Percentiles rank a stretch among this genome's conserved stretches.
Conservation (phyloP, 2,113 vertebrate species). For the Phainopepla nitens region DNA sequence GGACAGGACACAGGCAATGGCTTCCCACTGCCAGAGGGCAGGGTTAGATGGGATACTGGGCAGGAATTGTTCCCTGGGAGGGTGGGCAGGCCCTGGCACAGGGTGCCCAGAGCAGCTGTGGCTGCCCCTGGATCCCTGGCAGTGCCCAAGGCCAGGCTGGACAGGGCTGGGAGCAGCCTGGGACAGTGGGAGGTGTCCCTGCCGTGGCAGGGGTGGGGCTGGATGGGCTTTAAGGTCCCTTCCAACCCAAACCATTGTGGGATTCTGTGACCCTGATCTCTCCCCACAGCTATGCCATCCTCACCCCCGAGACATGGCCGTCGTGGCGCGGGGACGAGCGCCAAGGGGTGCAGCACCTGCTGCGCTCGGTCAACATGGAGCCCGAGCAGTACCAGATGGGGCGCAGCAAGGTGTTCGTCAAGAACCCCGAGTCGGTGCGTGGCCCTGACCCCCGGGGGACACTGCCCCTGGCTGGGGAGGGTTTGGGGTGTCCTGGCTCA, state of each 20-base stretch:
- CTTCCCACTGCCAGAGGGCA: not conserved
- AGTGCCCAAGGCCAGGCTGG: not conserved
- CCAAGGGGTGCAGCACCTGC: constrained; percentile 89
- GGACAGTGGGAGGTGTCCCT: not conserved
- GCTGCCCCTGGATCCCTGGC: not conserved
- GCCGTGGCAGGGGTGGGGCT: fast-evolving
- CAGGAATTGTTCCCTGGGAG: fast-evolving
- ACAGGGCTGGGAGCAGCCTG: not conserved
- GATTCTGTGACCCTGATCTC: not conserved
- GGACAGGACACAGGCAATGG: not conserved
- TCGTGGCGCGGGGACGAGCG: constrained; percentile 84
- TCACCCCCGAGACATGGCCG: constrained; percentile 90
- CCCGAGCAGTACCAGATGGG: constrained; percentile 96
- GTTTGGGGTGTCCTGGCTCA: not conserved
- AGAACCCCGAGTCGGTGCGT: constrained; percentile 94
- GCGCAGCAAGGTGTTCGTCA: constrained; percentile 88
- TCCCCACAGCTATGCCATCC: constrained; percentile 86
- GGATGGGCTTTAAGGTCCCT: not conserved
- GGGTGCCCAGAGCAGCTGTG: not conserved
- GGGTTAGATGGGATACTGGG: not conserved
- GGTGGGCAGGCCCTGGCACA: not conserved
- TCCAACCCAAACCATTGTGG: not conserved
- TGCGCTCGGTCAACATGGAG: constrained; percentile 93
- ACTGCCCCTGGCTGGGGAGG: fast-evolving
- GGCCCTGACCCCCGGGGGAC: fast-evolving